Percentiles rank a stretch among this genome's conserved stretches.
Evolutionary conservation across 2,888 invertebrate species (phyloP).

Genomic region (Labia minor): DNA sequence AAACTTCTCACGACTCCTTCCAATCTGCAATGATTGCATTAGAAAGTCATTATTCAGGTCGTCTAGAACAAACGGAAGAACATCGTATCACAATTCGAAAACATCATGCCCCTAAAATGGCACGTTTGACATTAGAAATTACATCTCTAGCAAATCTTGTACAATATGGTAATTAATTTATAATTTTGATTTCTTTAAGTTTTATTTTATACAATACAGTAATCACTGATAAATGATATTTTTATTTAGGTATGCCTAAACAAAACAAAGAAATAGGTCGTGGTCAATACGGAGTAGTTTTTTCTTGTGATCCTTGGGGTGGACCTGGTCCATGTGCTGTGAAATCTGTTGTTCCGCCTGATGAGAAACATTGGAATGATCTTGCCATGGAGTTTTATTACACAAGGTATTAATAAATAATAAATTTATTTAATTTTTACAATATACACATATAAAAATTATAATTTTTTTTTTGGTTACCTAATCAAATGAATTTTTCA

Average conservation of each 20-base stretch:
- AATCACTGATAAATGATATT: background rate
- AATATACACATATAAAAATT: too few species aligned
- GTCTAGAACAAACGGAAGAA: constrained; percentile 70
- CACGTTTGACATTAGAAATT: constrained; percentile 69
- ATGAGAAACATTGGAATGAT: constrained; percentile 81
- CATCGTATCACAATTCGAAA: constrained; percentile 64
- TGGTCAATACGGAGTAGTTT: constrained; percentile 85
- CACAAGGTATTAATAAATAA: constrained; percentile 67
- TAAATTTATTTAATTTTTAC: constrained; percentile 3
- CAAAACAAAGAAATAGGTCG: constrained; percentile 56
- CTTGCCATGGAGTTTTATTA: constrained; percentile 86
- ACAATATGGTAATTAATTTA: constrained; percentile 45
- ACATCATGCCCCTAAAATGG: constrained; percentile 66
- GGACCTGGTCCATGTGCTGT: constrained; percentile 65
- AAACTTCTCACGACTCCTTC: constrained; percentile 66
- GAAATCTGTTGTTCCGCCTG: constrained; percentile 79
- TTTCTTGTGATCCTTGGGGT: constrained; percentile 65
- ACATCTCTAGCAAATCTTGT: constrained; percentile 71
- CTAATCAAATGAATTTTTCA: too few species aligned
- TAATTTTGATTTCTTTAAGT: background rate
- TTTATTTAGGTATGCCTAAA: constrained; percentile 40
- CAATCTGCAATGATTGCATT: constrained; percentile 58
- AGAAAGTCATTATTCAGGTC: constrained; percentile 56
- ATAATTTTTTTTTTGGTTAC: constrained; percentile 1
- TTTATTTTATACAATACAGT: constrained; percentile 17